A percentile compares a stretch with the other conserved stretches of the same genome.
These are phyloP conservation scores for Diadegma fenestrale DNA, from an alignment of 2,888 invertebrate species.

Conservation along the genomic window DNA sequence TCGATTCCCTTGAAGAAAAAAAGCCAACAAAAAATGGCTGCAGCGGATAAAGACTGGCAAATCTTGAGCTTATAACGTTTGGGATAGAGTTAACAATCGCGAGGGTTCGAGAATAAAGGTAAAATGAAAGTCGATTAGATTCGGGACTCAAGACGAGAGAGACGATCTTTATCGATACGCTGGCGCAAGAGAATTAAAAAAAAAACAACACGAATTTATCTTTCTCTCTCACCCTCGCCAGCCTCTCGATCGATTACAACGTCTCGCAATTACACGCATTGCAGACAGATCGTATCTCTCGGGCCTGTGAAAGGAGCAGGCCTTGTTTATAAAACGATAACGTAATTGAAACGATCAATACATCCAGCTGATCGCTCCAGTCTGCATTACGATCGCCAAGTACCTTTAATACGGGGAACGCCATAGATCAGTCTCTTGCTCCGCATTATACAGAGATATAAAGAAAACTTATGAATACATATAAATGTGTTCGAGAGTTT, in stretches of 20 bases:
- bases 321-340: slow-evolving; percentile 68
- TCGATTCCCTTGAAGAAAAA: not conserved
- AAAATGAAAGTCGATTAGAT: slow-evolving; percentile 62
- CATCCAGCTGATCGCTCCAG: slow-evolving; percentile 57
- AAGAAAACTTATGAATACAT: slow-evolving; percentile 35
- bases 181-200: not conserved
- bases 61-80: slow-evolving; percentile 37
- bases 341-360: slow-evolving; percentile 69
- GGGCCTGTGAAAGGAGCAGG: slow-evolving; percentile 44
- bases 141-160: slow-evolving; percentile 55
- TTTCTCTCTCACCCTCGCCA: slow-evolving; percentile 3
- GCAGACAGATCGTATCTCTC: slow-evolving; percentile 57
- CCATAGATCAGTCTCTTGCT: slow-evolving; percentile 23
- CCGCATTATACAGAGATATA: not conserved
- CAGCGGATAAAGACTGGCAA: slow-evolving; percentile 39
- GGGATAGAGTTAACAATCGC: slow-evolving; percentile 52
- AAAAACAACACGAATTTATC: not conserved
- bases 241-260: slow-evolving; percentile 65
- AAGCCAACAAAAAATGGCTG: slow-evolving; percentile 16
- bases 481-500: slow-evolving; percentile 2
- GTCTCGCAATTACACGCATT: slow-evolving; percentile 64
- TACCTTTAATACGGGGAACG: slow-evolving; percentile 36
- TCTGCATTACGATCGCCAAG: slow-evolving; percentile 48
- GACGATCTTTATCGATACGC: slow-evolving; percentile 62
- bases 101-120: slow-evolving; percentile 15